phyloP scores from a whole-genome alignment of 2,113 vertebrate genomes.

The Podocnemis expansa region DNA sequence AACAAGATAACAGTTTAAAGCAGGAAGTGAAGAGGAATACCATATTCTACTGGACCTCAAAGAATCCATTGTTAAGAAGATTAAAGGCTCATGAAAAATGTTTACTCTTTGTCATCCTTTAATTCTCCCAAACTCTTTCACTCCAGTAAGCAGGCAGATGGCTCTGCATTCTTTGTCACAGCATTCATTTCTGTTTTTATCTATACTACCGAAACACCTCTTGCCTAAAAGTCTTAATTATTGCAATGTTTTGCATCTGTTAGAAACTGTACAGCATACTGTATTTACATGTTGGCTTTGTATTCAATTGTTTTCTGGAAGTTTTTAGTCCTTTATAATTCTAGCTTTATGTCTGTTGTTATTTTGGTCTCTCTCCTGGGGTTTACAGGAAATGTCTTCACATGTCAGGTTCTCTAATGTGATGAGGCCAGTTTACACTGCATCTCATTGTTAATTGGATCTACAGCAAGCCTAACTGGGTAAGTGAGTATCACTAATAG shows the following conservation, averaged over 20 bases:
- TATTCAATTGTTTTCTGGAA: neutral
- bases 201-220: neutral
- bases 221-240: neutral
- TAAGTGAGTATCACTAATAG: neutral
- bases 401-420: neutral
- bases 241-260: neutral
- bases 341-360: neutral
- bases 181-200: neutral
- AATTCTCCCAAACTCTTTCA: slow-evolving; percentile 2
- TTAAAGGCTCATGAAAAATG: neutral
- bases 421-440: neutral
- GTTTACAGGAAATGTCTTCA: rapidly evolving
- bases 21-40: neutral
- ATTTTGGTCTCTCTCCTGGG: neutral
- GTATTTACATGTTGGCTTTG: neutral
- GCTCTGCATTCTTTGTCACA: neutral
- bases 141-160: neutral
- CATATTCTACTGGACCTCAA: neutral
- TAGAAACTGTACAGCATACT: neutral
- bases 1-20: neutral
- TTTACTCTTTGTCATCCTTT: slow-evolving; percentile 2
- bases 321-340: neutral
- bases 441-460: neutral
- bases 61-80: neutral
- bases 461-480: neutral